These are phyloP conservation scores for Galeruca laticollis DNA, from an alignment of 2,888 invertebrate species.

Conservation along the genomic window DNA sequence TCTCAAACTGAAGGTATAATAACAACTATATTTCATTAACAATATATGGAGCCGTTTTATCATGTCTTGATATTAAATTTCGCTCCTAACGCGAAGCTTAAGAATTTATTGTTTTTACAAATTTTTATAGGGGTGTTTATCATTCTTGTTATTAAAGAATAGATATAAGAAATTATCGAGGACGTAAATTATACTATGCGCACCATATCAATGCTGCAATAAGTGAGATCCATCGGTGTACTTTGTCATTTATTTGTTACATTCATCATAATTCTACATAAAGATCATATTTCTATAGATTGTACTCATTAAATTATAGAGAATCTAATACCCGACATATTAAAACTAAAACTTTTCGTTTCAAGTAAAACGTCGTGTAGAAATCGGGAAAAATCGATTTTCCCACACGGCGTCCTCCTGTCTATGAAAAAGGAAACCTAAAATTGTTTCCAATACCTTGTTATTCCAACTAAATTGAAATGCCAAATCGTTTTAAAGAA, in stretches of 20 bases:
- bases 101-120: slow-evolving; percentile 7
- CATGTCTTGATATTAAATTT: slow-evolving; percentile 1
- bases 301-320: too few species aligned
- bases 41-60: background rate
- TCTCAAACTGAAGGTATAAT: background rate
- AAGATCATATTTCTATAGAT: too few species aligned
- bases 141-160: background rate
- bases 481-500: background rate
- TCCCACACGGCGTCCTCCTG: background rate
- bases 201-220: too few species aligned
- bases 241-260: too few species aligned
- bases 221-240: too few species aligned
- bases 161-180: background rate
- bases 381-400: background rate
- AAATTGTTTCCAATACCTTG: background rate
- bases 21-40: background rate
- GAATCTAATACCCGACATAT: background rate
- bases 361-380: background rate
- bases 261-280: too few species aligned
- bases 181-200: too few species aligned
- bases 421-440: background rate
- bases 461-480: background rate
- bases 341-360: background rate
- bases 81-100: background rate
- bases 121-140: too few species aligned